These are phyloP conservation scores for Condylura cristata DNA, from an alignment of 2,113 vertebrate species.

Conservation along the genomic window DNA sequence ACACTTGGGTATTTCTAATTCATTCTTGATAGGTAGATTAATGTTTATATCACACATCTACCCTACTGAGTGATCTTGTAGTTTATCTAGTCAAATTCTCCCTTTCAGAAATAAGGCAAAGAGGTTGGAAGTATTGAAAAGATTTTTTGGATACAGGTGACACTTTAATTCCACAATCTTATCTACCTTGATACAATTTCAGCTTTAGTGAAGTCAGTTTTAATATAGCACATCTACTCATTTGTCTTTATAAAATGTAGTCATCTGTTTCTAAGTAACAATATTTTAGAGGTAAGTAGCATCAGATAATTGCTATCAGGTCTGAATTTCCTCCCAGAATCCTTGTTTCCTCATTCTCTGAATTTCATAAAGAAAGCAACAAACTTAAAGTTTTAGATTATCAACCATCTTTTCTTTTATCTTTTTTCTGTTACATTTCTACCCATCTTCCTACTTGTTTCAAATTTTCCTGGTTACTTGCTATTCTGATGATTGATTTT, in stretches of 20 bases:
- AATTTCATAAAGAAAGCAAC: background rate
- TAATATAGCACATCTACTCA: background rate
- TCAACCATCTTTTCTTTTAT: background rate
- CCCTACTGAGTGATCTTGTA: background rate
- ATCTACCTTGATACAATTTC: background rate
- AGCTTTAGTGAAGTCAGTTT: background rate
- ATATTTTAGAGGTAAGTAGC: background rate
- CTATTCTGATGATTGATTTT: background rate
- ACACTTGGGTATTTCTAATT: conserved; percentile 12
- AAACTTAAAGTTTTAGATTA: conserved; percentile 11
- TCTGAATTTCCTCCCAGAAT: background rate
- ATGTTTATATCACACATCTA: background rate
- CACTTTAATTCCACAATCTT: background rate
- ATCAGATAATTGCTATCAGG: background rate
- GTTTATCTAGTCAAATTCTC: background rate
- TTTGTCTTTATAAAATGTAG: background rate
- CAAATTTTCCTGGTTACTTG: background rate
- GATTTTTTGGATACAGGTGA: background rate
- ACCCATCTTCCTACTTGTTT: background rate
- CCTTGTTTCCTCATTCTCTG: background rate
- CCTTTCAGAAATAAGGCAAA: background rate
- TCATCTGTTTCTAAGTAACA: background rate
- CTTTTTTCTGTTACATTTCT: background rate
- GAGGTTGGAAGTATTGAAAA: background rate
- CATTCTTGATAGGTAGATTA: background rate